Conservation (phyloP, 2,797 vertebrate genomes). For the Vespertilio murinus region DNA sequence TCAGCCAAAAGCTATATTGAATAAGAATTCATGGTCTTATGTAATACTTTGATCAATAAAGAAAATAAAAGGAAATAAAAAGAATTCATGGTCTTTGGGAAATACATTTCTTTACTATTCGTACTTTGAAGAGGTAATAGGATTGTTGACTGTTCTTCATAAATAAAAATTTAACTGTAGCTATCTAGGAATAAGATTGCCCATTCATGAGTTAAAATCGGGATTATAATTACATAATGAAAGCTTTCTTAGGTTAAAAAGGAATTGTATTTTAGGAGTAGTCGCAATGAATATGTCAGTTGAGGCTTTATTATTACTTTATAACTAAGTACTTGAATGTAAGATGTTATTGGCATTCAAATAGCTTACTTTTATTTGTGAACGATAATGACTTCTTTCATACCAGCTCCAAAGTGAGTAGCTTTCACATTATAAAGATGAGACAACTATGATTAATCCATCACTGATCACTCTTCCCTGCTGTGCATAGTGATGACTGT, state of each 20-base stretch:
- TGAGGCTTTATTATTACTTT: background rate
- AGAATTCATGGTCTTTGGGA: background rate
- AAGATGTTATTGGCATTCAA: background rate
- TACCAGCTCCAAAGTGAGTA: background rate
- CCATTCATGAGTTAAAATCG: background rate
- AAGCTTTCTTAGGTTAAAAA: background rate
- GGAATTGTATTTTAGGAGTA: background rate
- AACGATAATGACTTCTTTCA: background rate
- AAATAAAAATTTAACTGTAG: background rate
- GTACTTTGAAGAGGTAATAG: background rate
- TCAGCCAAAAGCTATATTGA: background rate
- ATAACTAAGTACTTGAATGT: background rate
- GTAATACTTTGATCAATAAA: too few relatives aligned
- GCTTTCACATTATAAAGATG: background rate
- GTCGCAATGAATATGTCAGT: background rate
- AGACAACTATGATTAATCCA: background rate
- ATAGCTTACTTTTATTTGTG: background rate
- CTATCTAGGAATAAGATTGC: background rate
- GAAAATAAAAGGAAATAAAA: background rate
- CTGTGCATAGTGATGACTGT: background rate
- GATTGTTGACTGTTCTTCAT: background rate
- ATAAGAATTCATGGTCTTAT: background rate
- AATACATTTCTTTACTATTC: background rate
- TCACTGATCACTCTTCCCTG: background rate
- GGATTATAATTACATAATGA: background rate